A percentile compares a stretch with the other conserved stretches of the same genome.
These are phyloP conservation scores for Tipula helvola DNA, from an alignment of 2,888 invertebrate species.

Conservation along the genomic window DNA sequence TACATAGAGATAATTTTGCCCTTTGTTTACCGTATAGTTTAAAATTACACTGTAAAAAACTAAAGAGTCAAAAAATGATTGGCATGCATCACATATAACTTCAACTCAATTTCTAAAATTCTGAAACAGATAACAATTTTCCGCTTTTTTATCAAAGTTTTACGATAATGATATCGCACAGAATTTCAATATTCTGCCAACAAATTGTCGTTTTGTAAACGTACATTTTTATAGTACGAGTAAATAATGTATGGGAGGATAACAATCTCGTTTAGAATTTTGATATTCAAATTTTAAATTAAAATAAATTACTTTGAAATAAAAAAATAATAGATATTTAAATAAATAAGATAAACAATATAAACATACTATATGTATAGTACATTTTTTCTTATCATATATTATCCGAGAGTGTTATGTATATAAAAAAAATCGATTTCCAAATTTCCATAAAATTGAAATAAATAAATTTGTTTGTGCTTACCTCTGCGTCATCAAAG, in stretches of 20 bases:
- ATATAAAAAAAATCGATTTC: neutral
- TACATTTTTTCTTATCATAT: neutral
- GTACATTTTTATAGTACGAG: neutral
- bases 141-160: neutral
- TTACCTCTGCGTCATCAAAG: slow-evolving; percentile 37
- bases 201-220: neutral
- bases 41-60: neutral
- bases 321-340: neutral
- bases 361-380: neutral
- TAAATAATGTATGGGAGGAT: neutral
- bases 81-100: neutral
- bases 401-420: neutral
- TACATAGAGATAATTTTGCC: neutral
- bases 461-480: slow-evolving; percentile 18
- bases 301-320: neutral
- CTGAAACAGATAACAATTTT: neutral
- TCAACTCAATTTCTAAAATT: neutral
- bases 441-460: neutral
- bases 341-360: neutral
- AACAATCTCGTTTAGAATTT: neutral
- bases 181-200: neutral
- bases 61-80: neutral
- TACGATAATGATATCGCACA: neutral
- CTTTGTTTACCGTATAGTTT: neutral
- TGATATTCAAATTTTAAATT: neutral